Evolutionary conservation across 2,113 vertebrate species (phyloP).

Genomic region (human): GRCh38 chr2:153547001-153547500

Average conservation of each 20-base stretch:
- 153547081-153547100: not conserved
- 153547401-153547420: not conserved
- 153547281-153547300: not conserved
- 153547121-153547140: not conserved
- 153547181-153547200: conserved; percentile 34
- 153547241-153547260: conserved; percentile 40
- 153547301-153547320: conserved; percentile 26
- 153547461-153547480: conserved; percentile 21
- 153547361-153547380: not conserved
- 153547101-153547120: not conserved
- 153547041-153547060: conserved; percentile 54
- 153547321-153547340: not conserved
- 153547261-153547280: not conserved
- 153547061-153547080: conserved; percentile 47
- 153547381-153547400: not conserved
- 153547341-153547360: not conserved
- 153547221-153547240: not conserved
- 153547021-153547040: conserved; percentile 65
- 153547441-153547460: not conserved
- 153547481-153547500: not conserved
- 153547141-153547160: not conserved
- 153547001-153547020: conserved; percentile 64
- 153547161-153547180: not conserved
- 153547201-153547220: not conserved
- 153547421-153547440: not conserved